Conservation (phyloP, 2,888 invertebrate species). For the Synanthedon vespiformis region DNA sequence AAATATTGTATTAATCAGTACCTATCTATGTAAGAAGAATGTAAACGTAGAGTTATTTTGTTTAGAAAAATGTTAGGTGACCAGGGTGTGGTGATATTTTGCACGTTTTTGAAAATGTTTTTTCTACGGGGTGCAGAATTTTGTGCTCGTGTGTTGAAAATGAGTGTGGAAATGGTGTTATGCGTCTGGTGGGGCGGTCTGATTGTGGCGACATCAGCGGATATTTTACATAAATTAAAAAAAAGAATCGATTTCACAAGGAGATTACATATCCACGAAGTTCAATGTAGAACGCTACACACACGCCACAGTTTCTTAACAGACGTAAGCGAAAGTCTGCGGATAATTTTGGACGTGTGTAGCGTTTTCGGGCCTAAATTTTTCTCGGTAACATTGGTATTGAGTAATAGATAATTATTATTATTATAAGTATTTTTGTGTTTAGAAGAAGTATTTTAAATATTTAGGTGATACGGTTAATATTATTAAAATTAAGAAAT, state of each 20-base stretch:
- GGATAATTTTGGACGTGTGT: constrained; percentile 32
- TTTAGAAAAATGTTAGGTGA: constrained; percentile 67
- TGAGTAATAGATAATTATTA: constrained; percentile 67
- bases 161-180: constrained; percentile 27
- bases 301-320: constrained; percentile 17
- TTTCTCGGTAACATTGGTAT: constrained; percentile 62
- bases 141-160: constrained; percentile 49
- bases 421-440: constrained; percentile 67
- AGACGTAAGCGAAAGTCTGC: constrained; percentile 11
- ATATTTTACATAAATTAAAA: constrained; percentile 18
- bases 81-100: constrained; percentile 72
- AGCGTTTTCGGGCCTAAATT: constrained; percentile 63
- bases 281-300: constrained; percentile 57
- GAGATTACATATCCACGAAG: constrained; percentile 62
- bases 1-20: constrained; percentile 59
- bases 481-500: constrained; percentile 52
- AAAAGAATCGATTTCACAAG: constrained; percentile 30
- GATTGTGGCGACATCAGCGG: constrained; percentile 37
- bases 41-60: constrained; percentile 59
- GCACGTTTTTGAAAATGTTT: constrained; percentile 69
- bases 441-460: constrained; percentile 70
- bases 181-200: constrained; percentile 42
- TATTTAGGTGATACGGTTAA: constrained; percentile 63
- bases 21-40: constrained; percentile 53
- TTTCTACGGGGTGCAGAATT: constrained; percentile 58